Percentiles rank a stretch among this genome's conserved stretches.
Evolutionary conservation across 2,113 vertebrate genomes (phyloP).

Genomic region (Boulengerochromis microlepis): DNA sequence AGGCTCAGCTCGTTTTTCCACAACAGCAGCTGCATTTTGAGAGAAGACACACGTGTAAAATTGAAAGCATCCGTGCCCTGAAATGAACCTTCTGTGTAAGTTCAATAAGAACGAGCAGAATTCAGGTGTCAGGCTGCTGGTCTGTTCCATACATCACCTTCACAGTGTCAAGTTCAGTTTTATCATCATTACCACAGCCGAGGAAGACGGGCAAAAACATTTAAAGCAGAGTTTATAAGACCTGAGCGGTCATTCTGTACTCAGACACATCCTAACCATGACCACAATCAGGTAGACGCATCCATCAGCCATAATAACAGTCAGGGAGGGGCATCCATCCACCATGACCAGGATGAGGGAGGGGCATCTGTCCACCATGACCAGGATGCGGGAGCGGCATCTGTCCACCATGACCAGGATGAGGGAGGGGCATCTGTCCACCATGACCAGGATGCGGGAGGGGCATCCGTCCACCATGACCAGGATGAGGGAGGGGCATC

Average conservation of each 20-base stretch:
- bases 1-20: neutral
- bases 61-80: neutral
- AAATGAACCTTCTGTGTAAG: neutral
- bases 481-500: fast-evolving
- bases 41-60: neutral
- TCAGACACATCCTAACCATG: neutral
- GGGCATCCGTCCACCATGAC: fast-evolving
- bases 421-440: fast-evolving
- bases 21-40: neutral
- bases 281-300: neutral
- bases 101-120: neutral
- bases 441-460: fast-evolving
- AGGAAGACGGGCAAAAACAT: neutral
- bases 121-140: neutral
- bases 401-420: fast-evolving
- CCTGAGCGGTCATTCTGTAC: neutral
- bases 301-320: neutral
- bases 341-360: too few species aligned
- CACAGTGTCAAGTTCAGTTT: neutral
- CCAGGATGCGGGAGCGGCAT: fast-evolving
- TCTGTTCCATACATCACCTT: neutral
- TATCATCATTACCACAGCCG: neutral
- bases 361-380: fast-evolving
- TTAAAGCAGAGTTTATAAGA: neutral
- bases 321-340: neutral